phyloP scores from a whole-genome alignment of 2,888 invertebrate species.

The Gnatocerus cornutus region DNA sequence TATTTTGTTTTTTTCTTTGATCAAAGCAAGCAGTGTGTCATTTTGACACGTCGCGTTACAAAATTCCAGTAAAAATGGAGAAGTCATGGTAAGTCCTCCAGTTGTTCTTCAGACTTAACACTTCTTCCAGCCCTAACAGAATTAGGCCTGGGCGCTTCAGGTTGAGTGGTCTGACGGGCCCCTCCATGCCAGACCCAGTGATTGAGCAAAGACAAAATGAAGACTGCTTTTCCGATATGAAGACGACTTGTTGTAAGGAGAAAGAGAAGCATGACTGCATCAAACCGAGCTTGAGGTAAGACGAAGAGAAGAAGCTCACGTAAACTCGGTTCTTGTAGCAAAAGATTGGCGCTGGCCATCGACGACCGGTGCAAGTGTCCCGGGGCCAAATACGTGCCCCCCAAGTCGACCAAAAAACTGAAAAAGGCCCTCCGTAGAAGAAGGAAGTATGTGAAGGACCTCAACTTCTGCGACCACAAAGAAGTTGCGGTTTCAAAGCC shows the following conservation, averaged over 20 bases:
- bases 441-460: constrained; percentile 54
- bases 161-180: too few relatives aligned
- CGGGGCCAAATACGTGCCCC: constrained; percentile 56
- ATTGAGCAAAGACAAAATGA: constrained; percentile 14
- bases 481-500: constrained; percentile 51
- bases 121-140: too few relatives aligned
- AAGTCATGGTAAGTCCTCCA: constrained; percentile 14
- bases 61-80: constrained; percentile 40
- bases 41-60: constrained; percentile 27
- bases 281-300: constrained; percentile 31
- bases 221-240: too few relatives aligned
- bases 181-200: constrained; percentile 15
- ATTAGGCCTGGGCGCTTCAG: too few relatives aligned
- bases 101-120: too few relatives aligned
- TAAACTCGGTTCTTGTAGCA: constrained; percentile 44
- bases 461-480: constrained; percentile 63
- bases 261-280: too few relatives aligned
- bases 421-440: constrained; percentile 55
- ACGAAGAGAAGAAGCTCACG: not conserved
- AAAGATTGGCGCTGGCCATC: constrained; percentile 48
- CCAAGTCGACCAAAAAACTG: constrained; percentile 57
- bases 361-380: constrained; percentile 13
- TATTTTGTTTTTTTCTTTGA: constrained; percentile 3
- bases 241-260: too few relatives aligned
- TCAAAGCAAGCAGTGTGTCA: not conserved